Evolutionary conservation across 2,888 invertebrate genomes (phyloP), one percentile per base, ranked within the genome.

Genomic region (Macrophya annulata): DNA sequence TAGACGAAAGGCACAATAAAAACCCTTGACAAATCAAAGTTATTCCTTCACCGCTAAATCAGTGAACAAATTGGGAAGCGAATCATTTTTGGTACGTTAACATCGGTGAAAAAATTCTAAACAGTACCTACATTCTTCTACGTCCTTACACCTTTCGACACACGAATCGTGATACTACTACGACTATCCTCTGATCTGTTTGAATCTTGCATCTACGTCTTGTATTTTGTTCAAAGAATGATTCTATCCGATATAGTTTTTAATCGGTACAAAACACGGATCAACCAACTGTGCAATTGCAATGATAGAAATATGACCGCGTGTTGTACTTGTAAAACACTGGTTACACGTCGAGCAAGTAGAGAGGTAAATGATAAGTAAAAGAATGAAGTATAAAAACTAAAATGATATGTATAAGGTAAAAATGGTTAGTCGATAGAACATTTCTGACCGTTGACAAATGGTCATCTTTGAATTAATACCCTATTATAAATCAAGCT

Each of bases 401-500:
- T 48, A 2, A 76, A 45, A 25, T n/a, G 12, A 15, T 15, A 2
- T 31, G 8, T n/a, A n/a, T n/a, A 31, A 37, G 37, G 6, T 51
- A 31, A 77, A 77, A 77, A 51, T 77, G 51, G 25, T 77, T n/a
- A 10, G 37, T 31, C 37, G 25, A n/a, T 55, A 37, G 6, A 77
- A 55, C 8, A 55, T 31, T 31, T 15, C 31, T 51, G 31, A 77
- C 48, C 77, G 48, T 55, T 48, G 31, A 77, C 51, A 37, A 77
- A 77, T 77, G 31, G 37, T n/a, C 48, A 55, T 51, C 77, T 37
- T 51, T 55, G 77, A 37, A 77, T 55, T 31, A 55, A 55, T 55
- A 77, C 45, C 55, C 37, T n/a, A 17, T 37, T 37, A 37, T 55
- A 37, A 77, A 77, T 77, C 31, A 77, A 51, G 31, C 77, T 51